These are phyloP conservation scores for Acanthosepion pharaonis DNA, from an alignment of 2,888 invertebrate species.

Conservation along the genomic window DNA sequence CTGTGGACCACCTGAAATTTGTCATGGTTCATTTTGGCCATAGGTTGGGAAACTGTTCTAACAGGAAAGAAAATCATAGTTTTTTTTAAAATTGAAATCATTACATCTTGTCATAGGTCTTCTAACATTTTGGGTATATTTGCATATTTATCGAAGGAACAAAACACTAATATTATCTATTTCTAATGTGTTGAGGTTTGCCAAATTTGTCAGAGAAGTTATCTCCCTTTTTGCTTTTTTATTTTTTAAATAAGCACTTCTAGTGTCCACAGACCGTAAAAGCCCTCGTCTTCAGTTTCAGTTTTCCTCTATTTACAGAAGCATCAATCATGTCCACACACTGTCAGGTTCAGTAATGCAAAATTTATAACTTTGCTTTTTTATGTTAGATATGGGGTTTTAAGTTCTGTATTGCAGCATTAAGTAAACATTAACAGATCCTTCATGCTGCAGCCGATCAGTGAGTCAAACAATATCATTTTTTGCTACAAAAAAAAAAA, in stretches of 20 bases:
- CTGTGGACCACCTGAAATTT: too few species aligned
- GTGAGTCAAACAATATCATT: constrained; percentile 20
- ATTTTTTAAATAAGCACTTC: background rate
- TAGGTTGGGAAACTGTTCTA: too few species aligned
- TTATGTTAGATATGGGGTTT: constrained; percentile 33
- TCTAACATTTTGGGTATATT: background rate
- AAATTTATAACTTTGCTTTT: background rate
- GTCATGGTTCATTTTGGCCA: too few species aligned
- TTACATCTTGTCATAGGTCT: too few species aligned
- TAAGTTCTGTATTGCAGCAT: constrained; percentile 20
- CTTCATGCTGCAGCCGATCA: background rate
- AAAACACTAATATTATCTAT: background rate
- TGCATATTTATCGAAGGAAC: background rate
- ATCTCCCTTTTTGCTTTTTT: background rate
- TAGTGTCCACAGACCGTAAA: background rate
- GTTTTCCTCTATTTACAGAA: background rate
- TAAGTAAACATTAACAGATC: constrained; percentile 33
- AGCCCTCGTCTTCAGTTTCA: background rate
- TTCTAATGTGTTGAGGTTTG: background rate
- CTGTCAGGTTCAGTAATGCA: constrained; percentile 9
- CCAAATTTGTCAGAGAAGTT: background rate
- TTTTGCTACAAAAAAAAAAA: background rate
- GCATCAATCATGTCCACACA: constrained; percentile 12
- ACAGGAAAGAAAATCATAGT: too few species aligned
- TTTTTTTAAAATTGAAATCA: too few species aligned